Base-by-base conservation (phyloP, 2,113 vertebrate genomes). In the Tyto alba region DNA sequence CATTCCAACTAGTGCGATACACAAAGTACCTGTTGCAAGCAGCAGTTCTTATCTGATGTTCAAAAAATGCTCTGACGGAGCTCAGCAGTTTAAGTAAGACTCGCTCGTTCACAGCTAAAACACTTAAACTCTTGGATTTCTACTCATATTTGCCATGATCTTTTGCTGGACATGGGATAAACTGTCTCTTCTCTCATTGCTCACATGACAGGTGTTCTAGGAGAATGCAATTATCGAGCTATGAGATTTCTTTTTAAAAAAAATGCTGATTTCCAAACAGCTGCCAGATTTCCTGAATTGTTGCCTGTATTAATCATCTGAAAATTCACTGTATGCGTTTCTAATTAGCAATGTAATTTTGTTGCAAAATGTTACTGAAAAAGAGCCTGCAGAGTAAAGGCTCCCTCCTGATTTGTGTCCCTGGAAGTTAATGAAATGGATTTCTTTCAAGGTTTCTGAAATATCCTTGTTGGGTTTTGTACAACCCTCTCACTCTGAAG, bases 191-290 rank as follows among this genome's bases (percentile, higher is more conserved):
- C 29, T 29, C 59, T 62, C 20, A 5, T 17, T 0, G 9, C 47
- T 80, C 40, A 7, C 27, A 8, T 32, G 41, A 25, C n/a, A 68
- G 38, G 45, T 83, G 91, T 72, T 67, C 5, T 27, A 22, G 45
- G 52, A 16, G 7, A 6, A 8, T 74, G 43, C 20, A 16, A 3
- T 71, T 78, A 89, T 52, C 34, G 38, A 56, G 40, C 56, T 55
- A 3, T 36, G 63, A 86, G 9, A 29, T 57, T 56, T 26, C 9
- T 75, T 71, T 63, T 20, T 25, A 41, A 16, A 26, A 9, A 53
- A 76, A 36, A 20, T 25, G 60, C 69, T 89, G 84, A 72, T 92
- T 96, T 84, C 90, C 77, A 91, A 57, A 23, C 69, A 89, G 82
- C 82, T 93, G 73, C 41, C 73, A 55, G 59, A 26, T 89, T 90